Evolutionary conservation across 2,888 invertebrate species (phyloP), one percentile per base, ranked within the genome.

Genomic region (Ceraclea dissimilis): DNA sequence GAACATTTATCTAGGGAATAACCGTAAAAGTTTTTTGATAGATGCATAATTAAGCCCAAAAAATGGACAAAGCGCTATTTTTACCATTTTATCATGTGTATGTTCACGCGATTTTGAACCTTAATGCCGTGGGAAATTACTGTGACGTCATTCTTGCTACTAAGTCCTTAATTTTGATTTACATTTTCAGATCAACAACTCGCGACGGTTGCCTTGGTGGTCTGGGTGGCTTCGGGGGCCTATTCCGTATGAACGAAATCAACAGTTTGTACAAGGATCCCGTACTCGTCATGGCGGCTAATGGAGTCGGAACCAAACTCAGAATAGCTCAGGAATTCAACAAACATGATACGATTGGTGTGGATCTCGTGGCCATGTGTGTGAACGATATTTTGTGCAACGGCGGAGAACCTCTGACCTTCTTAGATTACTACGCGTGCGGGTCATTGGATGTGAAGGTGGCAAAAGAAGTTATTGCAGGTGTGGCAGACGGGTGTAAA

Each of bases 301-400:
- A 97, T 75, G 98, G 98, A n/a, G 97, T 98, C 17, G 98, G 98
- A 51, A 97, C 97, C 0, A 99, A 99, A 71, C 80, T 99, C 10
- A 91, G 92, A 77, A 88, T 93, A 60, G 96, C 96, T 0, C 89
- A 94, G 70, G 81, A 82, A 64, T 83, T 82, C 61, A 81, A 83
- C 53, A 78, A 83, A 11, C 92, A 95, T 71, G 75, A 80, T 60
- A 88, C 88, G 0, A 85, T 98, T 60, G 98, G 98, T 33, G 83
- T 93, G 58, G 99, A 99, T 75, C 77, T 99, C 58, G 98, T 99
- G 1, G 98, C 97, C 10, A 98, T 98, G 98, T 98, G 97, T 69
- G 96, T 93, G 5, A 99, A 99, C 74, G 98, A 98, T 71, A 86
- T 99, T 49, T 78, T 99, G 31, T 94, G 94, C 62, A 94, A 96